Percentiles rank a stretch among this genome's conserved stretches.
Evolutionary conservation across 2,888 invertebrate species (phyloP).

Genomic region (Balanococcus diminutus): DNA sequence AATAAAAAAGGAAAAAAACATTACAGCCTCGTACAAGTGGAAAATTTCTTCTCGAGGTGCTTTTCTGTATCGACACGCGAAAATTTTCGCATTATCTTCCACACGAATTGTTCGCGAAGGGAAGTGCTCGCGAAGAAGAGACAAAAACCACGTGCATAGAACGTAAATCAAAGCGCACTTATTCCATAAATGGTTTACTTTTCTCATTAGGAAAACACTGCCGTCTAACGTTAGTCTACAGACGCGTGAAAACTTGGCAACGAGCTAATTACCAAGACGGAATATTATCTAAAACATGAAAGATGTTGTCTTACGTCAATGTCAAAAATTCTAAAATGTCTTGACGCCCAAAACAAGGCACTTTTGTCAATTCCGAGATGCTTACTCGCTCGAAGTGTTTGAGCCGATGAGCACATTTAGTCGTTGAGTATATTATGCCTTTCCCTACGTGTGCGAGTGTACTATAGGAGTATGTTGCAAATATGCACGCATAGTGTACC

Average conservation of each 20-base stretch:
- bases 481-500: no score
- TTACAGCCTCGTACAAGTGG: background rate
- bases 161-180: background rate
- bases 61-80: background rate
- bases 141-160: background rate
- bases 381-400: background rate
- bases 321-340: background rate
- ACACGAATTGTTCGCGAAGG: background rate
- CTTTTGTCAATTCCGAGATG: background rate
- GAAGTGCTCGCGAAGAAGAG: background rate
- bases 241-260: background rate
- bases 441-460: background rate
- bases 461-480: background rate
- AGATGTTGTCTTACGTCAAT: background rate
- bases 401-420: background rate
- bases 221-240: no score
- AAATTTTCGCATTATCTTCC: background rate
- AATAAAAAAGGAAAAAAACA: background rate
- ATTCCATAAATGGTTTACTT: background rate
- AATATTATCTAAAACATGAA: constrained; percentile 15
- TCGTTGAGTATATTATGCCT: no score
- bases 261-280: background rate
- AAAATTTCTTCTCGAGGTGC: background rate
- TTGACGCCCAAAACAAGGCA: background rate
- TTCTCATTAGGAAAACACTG: background rate